A percentile compares a stretch with the other conserved stretches of the same genome.
These are phyloP conservation scores for Galbula dea DNA, from an alignment of 2,113 vertebrate species.

Conservation along the genomic window DNA sequence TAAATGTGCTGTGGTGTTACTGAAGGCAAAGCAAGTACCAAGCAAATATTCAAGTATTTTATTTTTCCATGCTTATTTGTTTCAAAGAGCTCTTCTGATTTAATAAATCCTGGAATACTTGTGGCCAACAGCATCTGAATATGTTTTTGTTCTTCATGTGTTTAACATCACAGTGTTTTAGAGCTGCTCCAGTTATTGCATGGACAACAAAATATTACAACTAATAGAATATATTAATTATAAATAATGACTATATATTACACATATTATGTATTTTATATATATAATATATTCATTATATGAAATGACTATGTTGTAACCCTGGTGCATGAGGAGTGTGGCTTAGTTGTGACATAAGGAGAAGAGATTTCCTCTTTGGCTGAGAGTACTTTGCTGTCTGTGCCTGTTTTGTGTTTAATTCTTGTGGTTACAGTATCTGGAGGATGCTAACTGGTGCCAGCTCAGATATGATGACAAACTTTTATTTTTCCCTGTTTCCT, in stretches of 20 bases:
- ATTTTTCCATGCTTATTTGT: background rate
- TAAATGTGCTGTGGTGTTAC: too few relatives aligned
- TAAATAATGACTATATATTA: too few relatives aligned
- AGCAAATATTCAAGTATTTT: background rate
- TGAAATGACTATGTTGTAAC: background rate
- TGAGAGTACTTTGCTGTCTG: background rate
- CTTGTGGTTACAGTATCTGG: background rate
- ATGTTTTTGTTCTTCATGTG: background rate
- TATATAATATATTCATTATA: too few relatives aligned
- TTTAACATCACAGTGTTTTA: background rate
- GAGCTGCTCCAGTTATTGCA: background rate
- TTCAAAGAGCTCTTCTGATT: background rate
- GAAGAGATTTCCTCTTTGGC: background rate
- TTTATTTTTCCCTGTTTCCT: fast-evolving
- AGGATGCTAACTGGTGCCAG: background rate
- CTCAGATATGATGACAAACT: background rate
- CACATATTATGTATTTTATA: too few relatives aligned
- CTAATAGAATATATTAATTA: background rate
- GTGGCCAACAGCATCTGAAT: background rate
- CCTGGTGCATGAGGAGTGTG: fast-evolving
- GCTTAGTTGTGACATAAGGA: fast-evolving
- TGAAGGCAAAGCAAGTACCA: too few relatives aligned
- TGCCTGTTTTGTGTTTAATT: too few relatives aligned
- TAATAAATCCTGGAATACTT: background rate
- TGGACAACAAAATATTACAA: background rate